Base-by-base conservation (phyloP, 2,797 vertebrate genomes). In the Gymnodraco acuticeps region DNA sequence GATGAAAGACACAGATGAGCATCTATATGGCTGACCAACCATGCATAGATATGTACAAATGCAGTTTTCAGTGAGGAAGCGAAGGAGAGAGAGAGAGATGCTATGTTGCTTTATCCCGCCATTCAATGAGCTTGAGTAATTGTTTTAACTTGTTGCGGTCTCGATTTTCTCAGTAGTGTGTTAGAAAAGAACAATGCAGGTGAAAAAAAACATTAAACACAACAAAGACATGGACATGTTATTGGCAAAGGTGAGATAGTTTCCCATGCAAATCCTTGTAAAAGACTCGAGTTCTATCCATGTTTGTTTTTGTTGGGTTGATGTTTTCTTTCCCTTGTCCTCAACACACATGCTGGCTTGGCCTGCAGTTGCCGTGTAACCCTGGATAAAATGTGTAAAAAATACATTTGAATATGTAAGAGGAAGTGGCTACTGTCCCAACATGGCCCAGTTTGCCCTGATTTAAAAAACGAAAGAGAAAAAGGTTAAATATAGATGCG, bases 1-100 rank as follows among this genome's bases (percentile, higher is more conserved):
- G 96, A 96, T 96, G 94, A 96, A 96, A 93, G 93, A 96, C 92
- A 91, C 91, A 94, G 95, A 95, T 95, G 94, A 95, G 92, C 94
- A 96, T 95, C 95, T 94, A 92, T 95, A 87, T 92, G 88, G 91
- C 94, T 93, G 92, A 94, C 93, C 93, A 94, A 89, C 93, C 92
- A 92, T 94, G 94, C 93, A 92, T 91, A 95, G 94, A 95, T 95
- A 95, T 95, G 93, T 94, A 95, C 90, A 94, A 94, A 93, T 93
- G 93, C 92, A 92, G 85, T 93, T 91, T 91, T 89, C 83, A 81
- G 72, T 69, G 82, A 86, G 85, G 77, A 80, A 74, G 88, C 52
- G 60, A 52, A 71, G 82, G 75, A 70, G 74, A 74, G 64, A 72
- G 73, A 72, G 83, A 20, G 73, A 72, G 83, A 91, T 89, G n/a